Evolutionary conservation across 2,888 invertebrate genomes (phyloP).

Genomic region (Schizaphis graminum): DNA sequence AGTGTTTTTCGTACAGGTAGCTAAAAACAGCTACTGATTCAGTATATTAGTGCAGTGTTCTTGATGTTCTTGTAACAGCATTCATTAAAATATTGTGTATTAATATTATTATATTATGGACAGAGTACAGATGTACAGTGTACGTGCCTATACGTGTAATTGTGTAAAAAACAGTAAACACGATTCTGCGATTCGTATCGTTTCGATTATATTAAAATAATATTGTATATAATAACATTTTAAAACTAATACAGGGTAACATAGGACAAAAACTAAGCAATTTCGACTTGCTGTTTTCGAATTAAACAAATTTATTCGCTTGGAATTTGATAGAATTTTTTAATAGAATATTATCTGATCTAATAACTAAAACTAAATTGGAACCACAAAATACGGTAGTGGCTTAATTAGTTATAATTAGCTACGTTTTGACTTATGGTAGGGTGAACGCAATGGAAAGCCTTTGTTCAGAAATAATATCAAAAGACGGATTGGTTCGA

Average conservation of each 20-base stretch:
- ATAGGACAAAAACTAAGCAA: background rate
- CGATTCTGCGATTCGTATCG: background rate
- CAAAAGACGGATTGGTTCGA: too few species aligned
- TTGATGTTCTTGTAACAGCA: background rate
- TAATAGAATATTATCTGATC: background rate
- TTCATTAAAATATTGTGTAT: background rate
- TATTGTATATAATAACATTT: background rate
- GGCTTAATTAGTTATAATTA: background rate
- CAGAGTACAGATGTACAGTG: background rate
- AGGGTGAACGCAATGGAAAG: background rate
- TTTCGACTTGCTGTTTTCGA: background rate
- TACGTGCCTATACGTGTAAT: background rate
- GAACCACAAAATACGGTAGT: background rate
- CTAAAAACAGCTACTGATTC: background rate
- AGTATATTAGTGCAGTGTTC: background rate
- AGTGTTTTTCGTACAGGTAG: background rate
- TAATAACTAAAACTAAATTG: background rate
- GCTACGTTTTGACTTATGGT: background rate
- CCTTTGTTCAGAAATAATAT: background rate
- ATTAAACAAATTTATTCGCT: background rate
- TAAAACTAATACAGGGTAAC: background rate
- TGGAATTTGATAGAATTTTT: too few species aligned
- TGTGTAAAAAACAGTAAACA: background rate
- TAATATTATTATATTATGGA: background rate
- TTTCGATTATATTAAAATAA: background rate